phyloP scores from a whole-genome alignment of 2,888 invertebrate species.

The Ochropleura leucogaster region DNA sequence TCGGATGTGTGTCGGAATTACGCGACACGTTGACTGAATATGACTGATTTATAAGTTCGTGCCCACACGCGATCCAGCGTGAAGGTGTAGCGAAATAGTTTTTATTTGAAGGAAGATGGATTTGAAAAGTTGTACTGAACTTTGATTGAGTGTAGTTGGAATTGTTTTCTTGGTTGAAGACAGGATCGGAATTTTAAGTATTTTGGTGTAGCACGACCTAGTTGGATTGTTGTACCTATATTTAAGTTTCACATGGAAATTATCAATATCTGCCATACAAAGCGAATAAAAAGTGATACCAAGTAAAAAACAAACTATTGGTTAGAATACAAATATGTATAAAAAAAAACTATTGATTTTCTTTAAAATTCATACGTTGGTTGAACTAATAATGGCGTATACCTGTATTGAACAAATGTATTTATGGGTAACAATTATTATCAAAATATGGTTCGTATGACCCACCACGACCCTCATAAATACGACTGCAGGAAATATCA shows the following conservation, averaged over 20 bases:
- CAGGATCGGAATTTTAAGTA: neutral
- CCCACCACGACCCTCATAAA: constrained; percentile 54
- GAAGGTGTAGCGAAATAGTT: constrained; percentile 16
- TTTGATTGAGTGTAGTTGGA: constrained; percentile 34
- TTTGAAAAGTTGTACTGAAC: constrained; percentile 27
- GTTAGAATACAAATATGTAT: no score
- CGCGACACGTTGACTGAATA: constrained; percentile 31
- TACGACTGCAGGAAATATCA: constrained; percentile 55
- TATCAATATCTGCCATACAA: no score
- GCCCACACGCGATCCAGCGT: constrained; percentile 30
- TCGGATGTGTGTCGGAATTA: constrained; percentile 27
- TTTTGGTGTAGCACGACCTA: neutral
- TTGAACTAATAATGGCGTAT: no score
- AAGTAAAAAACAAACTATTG: no score
- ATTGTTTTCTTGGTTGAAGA: constrained; percentile 5
- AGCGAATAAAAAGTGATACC: neutral
- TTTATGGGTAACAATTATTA: constrained; percentile 43
- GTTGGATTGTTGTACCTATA: neutral
- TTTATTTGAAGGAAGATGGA: constrained; percentile 31
- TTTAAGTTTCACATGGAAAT: neutral
- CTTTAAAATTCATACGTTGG: no score
- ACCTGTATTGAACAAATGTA: no score
- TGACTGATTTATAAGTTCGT: constrained; percentile 39
- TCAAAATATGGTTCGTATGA: constrained; percentile 44
- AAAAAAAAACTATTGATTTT: no score